Evolutionary conservation across 2,797 vertebrate genomes (phyloP), one percentile per base, ranked within the genome.

Genomic region (Sandelia bainsii): DNA sequence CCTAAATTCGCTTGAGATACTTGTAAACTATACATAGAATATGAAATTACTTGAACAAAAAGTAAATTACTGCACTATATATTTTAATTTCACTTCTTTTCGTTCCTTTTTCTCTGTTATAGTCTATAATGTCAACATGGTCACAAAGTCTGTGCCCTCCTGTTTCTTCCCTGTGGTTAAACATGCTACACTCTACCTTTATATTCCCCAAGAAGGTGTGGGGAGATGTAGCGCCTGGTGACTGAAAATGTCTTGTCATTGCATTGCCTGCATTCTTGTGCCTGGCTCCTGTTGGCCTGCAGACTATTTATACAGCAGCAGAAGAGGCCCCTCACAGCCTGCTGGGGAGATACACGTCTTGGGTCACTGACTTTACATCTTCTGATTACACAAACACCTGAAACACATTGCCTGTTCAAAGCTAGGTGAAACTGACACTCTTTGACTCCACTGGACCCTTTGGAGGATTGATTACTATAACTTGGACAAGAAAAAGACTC

Each of bases 291-390:
- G 85, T 81, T 74, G 78, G 90, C 90, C 89, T 75, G 56, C 46
- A 80, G 87, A 90, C 94, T 95, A 95, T 94, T 95, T 93, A 94
- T 95, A 94, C 85, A 90, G 79, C 52, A 52, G 12, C 80, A 78
- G 84, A 81, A 69, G 89, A 92, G 92, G 91, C 88, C 84, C 85
- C 80, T 83, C 81, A 60, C 66, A 73, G 63, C 58, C 72, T 65
- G 27, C 42, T 40, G 77, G 53, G 77, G 69, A 68, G 75, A 79
- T 65, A 69, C 57, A 53, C 50, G 48, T 75, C 84, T 70, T 50
- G 67, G 59, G 45, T 23, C 46, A 6, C 67, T 16, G 39, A 37
- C 75, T 72, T 75, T 66, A 68, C 69, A 65, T 50, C 58, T 53
- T 75, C 65, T 79, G 44, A 72, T 70, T 77, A 75, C 71, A 77